Base-by-base conservation (phyloP, 2,113 vertebrate species). In the Rallus limicola region DNA sequence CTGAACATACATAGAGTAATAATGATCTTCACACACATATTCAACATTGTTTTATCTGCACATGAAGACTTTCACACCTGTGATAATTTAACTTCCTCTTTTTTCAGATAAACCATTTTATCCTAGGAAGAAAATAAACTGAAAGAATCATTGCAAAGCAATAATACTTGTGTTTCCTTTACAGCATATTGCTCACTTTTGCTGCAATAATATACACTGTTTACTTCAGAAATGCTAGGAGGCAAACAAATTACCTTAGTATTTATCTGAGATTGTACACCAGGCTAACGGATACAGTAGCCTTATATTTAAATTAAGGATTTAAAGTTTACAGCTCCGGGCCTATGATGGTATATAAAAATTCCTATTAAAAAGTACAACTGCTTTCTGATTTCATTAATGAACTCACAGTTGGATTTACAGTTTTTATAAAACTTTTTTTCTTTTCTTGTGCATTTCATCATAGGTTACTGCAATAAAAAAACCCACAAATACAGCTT, bases 381-480 rank as follows among this genome's bases (percentile, higher is more conserved):
- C 55, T 78, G 8, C 26, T 85, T 86, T 90, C 46, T 79, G 33
- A 82, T 93, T 95, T 96, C 88, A 97, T 67, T 91, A 97, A 97
- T 67, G 77, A 94, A 94, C 87, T 93, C 92, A 79, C 88, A 92
- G 60, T 33, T 44, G 71, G 46, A 91, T 91, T 96, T 92, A 86
- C 38, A 75, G n/a, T 52, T 18, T 96, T 94, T 90, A n/a, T 33
- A 83, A 97, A 95, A 83, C 15, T 44, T 69, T 2, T 71, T 68
- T 96, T 95, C 93, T 91, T 95, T 94, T 91, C 82, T 76, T 95
- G 46, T 55, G 89, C 50, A 95, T 96, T 96, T 92, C 36, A 58
- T 92, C 33, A 5, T 50, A 82, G 82, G 1, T 58, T 92, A 16
- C 59, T 55, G 12, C 46, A 91, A 84, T 28, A 72, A 36, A 76